Evolutionary conservation across 30 jellyfish, hydroid and myxozoan genomes (phyloP), one percentile per base, ranked within the genome.

Genomic region (Aurelia aurita): DNA sequence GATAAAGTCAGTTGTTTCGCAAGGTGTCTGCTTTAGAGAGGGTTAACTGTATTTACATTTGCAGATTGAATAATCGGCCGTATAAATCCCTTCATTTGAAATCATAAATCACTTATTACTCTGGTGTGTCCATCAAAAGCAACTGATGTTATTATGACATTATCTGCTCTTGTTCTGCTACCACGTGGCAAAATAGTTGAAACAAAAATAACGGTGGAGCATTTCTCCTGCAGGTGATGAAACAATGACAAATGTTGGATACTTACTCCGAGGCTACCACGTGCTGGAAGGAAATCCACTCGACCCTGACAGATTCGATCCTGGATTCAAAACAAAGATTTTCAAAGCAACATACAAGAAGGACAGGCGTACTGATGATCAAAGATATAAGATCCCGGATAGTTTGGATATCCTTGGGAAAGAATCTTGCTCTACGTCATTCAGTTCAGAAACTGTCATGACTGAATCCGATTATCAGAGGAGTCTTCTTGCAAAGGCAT

Each of bases 221-320:
- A 22, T 72, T 23, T 25, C 1, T 0, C 5, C 21, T 75, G 11
- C 29, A 75, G 87, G 87, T 28, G 87, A 57, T 27, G 55, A 75
- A n/a, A 29, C 87, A 3, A 49, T 75, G 87, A 44, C 75, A 53
- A 75, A 75, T 28, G 31, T 75, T 29, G 87, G 87, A 27, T 75
- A 75, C 63, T 44, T 75, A 32, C 54, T 75, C 44, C 54, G 45
- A 20, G 87, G 87, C 14, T 75, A 75, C 74, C 57, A 55, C 9
- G 32, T 75, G 31, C 26, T 77, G 2, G 88, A 77, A 77, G 88
- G 88, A 15, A 77, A 77, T 60, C 88, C 88, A 16, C 55, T 58
- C 1, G 88, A 77, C 53, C 88, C 88, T 27, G 25, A 34, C 23
- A 59, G 66, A 21, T 77, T 77, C 78, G 88, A 77, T 60, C 88